A percentile compares a stretch with the other conserved stretches of the same genome.
Conservation (phyloP, 2,888 invertebrate species). For the Macropis europaea region DNA sequence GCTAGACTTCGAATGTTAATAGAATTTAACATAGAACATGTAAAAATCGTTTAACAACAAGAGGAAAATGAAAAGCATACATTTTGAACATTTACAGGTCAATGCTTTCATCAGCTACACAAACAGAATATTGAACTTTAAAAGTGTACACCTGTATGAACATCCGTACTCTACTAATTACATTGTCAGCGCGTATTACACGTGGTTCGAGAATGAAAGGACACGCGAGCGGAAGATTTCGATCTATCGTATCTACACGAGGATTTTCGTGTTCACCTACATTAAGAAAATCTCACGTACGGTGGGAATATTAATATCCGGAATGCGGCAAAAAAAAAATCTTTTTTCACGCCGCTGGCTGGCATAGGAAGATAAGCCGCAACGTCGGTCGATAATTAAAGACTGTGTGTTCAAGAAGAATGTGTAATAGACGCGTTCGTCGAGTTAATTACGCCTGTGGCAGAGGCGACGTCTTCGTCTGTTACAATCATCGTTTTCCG, state of each 20-base stretch:
- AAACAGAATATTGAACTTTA: too few relatives aligned
- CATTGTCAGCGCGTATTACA: too few relatives aligned
- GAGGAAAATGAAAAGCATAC: too few relatives aligned
- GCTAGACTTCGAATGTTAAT: too few relatives aligned
- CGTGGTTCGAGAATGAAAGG: not conserved
- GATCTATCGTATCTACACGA: not conserved
- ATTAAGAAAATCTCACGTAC: slow-evolving; percentile 19
- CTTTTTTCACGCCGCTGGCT: slow-evolving; percentile 28
- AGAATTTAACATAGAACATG: too few relatives aligned
- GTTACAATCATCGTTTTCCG: slow-evolving; percentile 4
- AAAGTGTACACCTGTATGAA: too few relatives aligned
- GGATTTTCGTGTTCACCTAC: slow-evolving; percentile 1
- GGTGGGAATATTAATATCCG: slow-evolving; percentile 35
- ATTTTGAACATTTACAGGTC: too few relatives aligned
- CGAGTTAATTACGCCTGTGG: slow-evolving; percentile 40
- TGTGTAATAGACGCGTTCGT: slow-evolving; percentile 20
- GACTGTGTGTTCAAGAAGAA: slow-evolving; percentile 28
- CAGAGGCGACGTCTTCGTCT: slow-evolving; percentile 10
- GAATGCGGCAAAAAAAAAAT: slow-evolving; percentile 6
- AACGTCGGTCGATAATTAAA: slow-evolving; percentile 46
- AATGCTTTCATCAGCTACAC: too few relatives aligned
- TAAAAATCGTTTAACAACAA: too few relatives aligned
- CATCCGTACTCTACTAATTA: too few relatives aligned
- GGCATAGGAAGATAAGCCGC: slow-evolving; percentile 7
- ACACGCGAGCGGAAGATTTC: too few relatives aligned